These are phyloP conservation scores for Leucophenga montana DNA, from an alignment of 2,888 invertebrate genomes.

Conservation along the genomic window DNA sequence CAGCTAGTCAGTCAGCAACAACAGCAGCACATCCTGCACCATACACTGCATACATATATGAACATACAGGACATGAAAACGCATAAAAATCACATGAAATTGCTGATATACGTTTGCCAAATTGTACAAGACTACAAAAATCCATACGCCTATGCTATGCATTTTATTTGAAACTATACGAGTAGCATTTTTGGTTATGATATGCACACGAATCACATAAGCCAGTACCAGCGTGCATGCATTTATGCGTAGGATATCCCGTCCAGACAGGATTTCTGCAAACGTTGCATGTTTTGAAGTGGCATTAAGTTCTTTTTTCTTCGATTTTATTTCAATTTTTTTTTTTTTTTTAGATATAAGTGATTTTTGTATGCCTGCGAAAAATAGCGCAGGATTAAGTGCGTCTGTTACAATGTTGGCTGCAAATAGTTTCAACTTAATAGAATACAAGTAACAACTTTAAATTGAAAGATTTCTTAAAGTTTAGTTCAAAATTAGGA, in stretches of 20 bases:
- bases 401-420: too few species aligned
- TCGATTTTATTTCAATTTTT: too few species aligned
- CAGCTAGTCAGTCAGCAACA: neutral
- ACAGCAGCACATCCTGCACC: neutral
- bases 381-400: too few species aligned
- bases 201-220: neutral
- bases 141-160: neutral
- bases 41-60: neutral
- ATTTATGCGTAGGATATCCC: slow-evolving; percentile 62
- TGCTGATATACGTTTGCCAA: too few species aligned
- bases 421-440: too few species aligned
- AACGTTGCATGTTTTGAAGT: too few species aligned
- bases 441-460: too few species aligned
- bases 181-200: neutral
- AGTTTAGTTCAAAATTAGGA: too few species aligned
- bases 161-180: neutral
- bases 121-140: neutral
- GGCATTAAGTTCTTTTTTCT: too few species aligned
- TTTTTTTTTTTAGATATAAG: too few species aligned
- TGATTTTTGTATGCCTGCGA: too few species aligned
- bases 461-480: too few species aligned
- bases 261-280: slow-evolving; percentile 59
- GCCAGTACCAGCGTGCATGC: slow-evolving; percentile 40
- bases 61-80: slow-evolving; percentile 7
- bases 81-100: slow-evolving; percentile 13